Evolutionary conservation across 2,888 invertebrate genomes (phyloP).

Genomic region (Mesopsocus fuscifrons): DNA sequence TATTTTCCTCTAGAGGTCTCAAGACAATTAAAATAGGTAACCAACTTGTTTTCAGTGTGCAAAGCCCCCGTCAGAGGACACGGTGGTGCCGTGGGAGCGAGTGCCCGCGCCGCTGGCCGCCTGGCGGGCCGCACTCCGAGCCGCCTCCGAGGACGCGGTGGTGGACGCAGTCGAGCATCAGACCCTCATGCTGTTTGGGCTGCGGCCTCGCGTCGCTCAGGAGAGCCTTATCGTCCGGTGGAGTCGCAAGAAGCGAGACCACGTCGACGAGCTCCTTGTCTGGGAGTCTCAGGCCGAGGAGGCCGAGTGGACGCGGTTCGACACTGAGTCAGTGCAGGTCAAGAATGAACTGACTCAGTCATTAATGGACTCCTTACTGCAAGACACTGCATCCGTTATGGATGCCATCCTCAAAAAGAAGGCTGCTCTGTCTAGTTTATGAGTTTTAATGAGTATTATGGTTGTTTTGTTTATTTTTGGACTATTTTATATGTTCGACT

Average conservation of each 20-base stretch:
- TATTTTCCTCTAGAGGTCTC: too few species aligned
- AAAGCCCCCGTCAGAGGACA: too few species aligned
- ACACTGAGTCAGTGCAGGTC: conserved; percentile 46
- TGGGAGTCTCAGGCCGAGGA: conserved; percentile 52
- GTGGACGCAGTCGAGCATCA: not conserved
- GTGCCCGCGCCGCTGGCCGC: not conserved
- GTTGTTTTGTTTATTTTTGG: too few species aligned
- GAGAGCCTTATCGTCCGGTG: conserved; percentile 39
- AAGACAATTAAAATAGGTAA: too few species aligned
- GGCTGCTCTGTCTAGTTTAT: too few species aligned
- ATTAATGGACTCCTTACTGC: conserved; percentile 32
- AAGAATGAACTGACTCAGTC: conserved; percentile 39
- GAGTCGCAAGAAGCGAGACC: conserved; percentile 43
- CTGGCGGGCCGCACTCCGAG: not conserved
- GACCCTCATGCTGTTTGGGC: conserved; percentile 28
- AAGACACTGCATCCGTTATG: conserved; percentile 25
- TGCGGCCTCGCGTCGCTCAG: conserved; percentile 29
- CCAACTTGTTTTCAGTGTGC: too few species aligned
- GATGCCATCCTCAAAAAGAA: conserved; percentile 3
- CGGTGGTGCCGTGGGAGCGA: not conserved
- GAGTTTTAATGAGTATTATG: too few species aligned
- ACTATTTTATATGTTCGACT: too few species aligned
- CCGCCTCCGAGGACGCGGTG: not conserved
- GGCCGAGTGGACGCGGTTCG: conserved; percentile 51
- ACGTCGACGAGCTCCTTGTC: conserved; percentile 50